These are phyloP conservation scores for Bombus cullumanus DNA, from an alignment of 1,140 invertebrate genomes.

Conservation along the genomic window DNA sequence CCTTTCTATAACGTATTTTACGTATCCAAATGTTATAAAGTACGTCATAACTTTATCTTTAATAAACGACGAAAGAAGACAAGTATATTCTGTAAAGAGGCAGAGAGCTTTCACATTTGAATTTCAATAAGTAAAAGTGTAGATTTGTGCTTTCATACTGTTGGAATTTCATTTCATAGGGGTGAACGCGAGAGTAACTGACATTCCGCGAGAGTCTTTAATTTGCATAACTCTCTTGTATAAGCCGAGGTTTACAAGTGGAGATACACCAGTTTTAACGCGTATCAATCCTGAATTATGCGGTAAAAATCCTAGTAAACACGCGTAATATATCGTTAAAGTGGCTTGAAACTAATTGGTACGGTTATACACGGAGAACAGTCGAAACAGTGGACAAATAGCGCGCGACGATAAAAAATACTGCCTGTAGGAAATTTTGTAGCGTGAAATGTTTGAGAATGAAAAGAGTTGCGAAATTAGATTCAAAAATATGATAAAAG, in stretches of 20 bases:
- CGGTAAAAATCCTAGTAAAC: background rate
- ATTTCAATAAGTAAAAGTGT: constrained; percentile 17
- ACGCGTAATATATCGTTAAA: background rate
- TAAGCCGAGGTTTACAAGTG: constrained; percentile 25
- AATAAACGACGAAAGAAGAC: background rate
- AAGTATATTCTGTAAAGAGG: no score
- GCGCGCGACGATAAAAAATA: background rate
- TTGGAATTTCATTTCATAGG: constrained; percentile 69
- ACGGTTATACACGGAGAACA: background rate
- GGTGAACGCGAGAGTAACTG: constrained; percentile 61
- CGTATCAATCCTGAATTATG: background rate
- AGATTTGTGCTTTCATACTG: constrained; percentile 17
- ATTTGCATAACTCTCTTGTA: constrained; percentile 69
- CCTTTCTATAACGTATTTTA: no score
- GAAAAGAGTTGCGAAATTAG: background rate
- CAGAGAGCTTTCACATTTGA: background rate
- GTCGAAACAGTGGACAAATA: background rate
- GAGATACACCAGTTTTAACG: constrained; percentile 6
- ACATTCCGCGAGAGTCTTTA: constrained; percentile 64
- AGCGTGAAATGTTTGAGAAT: background rate
- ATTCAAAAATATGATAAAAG: no score
- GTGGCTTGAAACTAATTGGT: background rate
- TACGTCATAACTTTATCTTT: no score
- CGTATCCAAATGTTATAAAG: no score
- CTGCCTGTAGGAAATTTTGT: background rate